These are phyloP conservation scores for Galeopsomyia nigrocyanea DNA, from an alignment of 2,888 invertebrate species.

Conservation along the genomic window DNA sequence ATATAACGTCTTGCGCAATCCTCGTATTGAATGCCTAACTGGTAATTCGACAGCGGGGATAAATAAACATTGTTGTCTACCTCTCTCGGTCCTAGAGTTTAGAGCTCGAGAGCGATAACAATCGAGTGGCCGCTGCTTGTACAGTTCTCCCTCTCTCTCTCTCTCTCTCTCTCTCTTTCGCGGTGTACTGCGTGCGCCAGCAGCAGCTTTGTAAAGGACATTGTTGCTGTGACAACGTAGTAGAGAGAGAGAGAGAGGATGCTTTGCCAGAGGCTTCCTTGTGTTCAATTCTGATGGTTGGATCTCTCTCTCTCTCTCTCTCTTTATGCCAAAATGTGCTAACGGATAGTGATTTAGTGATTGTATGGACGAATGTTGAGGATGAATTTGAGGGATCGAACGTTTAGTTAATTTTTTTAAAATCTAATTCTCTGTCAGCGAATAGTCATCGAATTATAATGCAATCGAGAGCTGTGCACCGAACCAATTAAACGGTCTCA, in stretches of 20 bases:
- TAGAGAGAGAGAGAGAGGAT: too few relatives aligned
- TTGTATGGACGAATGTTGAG: too few relatives aligned
- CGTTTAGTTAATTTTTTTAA: too few relatives aligned
- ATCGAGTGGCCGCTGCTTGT: conserved; percentile 25
- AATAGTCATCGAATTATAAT: too few relatives aligned
- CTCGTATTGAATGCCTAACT: conserved; percentile 4
- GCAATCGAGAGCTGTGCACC: too few relatives aligned
- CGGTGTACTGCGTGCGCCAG: too few relatives aligned
- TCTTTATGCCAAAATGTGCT: neutral
- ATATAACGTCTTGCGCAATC: too few relatives aligned
- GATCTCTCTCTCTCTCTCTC: neutral
- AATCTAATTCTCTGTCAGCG: too few relatives aligned
- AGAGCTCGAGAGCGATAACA: conserved; percentile 36
- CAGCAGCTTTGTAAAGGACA: conserved; percentile 15
- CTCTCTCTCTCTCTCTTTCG: conserved; percentile 17
- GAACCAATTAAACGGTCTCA: too few relatives aligned
- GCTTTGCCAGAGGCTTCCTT: neutral
- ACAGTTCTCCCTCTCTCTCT: neutral
- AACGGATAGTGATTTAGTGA: neutral
- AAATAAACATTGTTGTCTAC: conserved; percentile 27
- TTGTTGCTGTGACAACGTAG: conserved; percentile 37
- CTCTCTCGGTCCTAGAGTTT: neutral
- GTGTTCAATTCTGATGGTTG: neutral
- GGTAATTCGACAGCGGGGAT: conserved; percentile 27
- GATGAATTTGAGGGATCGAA: too few relatives aligned